phyloP scores from a whole-genome alignment of 2,888 invertebrate species.

The Formica aserva region DNA sequence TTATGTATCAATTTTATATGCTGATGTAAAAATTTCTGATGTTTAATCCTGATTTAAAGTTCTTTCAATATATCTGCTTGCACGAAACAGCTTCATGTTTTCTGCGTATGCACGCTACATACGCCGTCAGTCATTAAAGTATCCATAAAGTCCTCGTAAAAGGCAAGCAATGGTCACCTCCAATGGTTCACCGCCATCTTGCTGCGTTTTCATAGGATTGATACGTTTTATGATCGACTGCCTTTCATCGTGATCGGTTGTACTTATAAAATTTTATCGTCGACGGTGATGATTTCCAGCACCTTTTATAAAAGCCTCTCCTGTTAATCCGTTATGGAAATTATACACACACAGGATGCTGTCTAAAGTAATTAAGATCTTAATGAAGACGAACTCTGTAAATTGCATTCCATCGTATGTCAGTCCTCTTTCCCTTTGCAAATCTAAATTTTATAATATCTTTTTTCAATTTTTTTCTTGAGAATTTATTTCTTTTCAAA shows the following conservation, averaged over 20 bases:
- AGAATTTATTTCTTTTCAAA: background rate
- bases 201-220: conserved; percentile 72
- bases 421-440: background rate
- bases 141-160: conserved; percentile 79
- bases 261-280: conserved; percentile 1
- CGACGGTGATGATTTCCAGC: background rate
- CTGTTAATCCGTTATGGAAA: background rate
- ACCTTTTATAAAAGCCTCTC: background rate
- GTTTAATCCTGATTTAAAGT: conserved; percentile 2
- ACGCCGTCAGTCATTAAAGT: conserved; percentile 72
- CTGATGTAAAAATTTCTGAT: background rate
- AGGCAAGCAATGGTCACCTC: conserved; percentile 55
- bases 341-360: background rate
- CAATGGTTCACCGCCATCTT: conserved; percentile 71
- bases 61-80: conserved; percentile 61
- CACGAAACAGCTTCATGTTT: conserved; percentile 72
- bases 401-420: background rate
- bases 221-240: conserved; percentile 52
- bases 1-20: background rate
- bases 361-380: background rate
- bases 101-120: conserved; percentile 64
- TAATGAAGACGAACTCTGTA: background rate
- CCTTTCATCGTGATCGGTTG: background rate
- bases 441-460: background rate
- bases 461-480: background rate